Evolutionary conservation across 2,888 invertebrate species (phyloP), one percentile per base, ranked within the genome.

Genomic region (Heliconius cydno): DNA sequence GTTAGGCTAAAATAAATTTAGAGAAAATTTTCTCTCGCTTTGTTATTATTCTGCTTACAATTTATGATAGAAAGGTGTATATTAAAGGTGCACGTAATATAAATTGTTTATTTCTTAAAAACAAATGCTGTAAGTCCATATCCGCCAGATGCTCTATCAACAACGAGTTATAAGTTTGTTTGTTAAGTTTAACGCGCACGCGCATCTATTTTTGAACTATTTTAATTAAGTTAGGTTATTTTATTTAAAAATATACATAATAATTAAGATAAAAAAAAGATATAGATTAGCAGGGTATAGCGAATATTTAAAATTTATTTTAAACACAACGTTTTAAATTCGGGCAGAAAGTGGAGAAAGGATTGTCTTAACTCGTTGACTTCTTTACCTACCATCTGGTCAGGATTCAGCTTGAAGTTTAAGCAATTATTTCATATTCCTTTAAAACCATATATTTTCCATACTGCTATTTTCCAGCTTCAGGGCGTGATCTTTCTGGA

Each of bases 161-260:
- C 82, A 81, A 83, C 78, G 79, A 83, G 81, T 85, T 88, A 84
- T 88, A 85, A 87, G 87, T 87, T 88, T 87, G 87, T 89, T 88
- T 89, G 88, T 89, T 90, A 88, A 88, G 87, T 85, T 85, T 84
- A 82, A 83, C 87, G 88, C 87, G 84, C 75, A 70, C 83, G 88
- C 90, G 88, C 85, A 84, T 87, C 89, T 92, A 91, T 92, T 92
- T 93, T 91, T 89, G 88, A 91, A 92, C 87, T 85, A 90, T 91
- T 90, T 86, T 81, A 84, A 34, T 84, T 79, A 66, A 73, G 63
- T 76, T 84, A 82, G 82, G 82, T 81, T 34, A 34, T 34, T 1
- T 34, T 34, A 7, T 46, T 46, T 46, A 13, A 41, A 41, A 41
- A 12, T 41, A 34, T 34, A 34, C 34, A 34, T 34, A 7, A 34